A percentile compares a stretch with the other conserved stretches of the same genome.
phyloP scores from a whole-genome alignment of 2,113 vertebrate species.

The Phyllostomus discolor region DNA sequence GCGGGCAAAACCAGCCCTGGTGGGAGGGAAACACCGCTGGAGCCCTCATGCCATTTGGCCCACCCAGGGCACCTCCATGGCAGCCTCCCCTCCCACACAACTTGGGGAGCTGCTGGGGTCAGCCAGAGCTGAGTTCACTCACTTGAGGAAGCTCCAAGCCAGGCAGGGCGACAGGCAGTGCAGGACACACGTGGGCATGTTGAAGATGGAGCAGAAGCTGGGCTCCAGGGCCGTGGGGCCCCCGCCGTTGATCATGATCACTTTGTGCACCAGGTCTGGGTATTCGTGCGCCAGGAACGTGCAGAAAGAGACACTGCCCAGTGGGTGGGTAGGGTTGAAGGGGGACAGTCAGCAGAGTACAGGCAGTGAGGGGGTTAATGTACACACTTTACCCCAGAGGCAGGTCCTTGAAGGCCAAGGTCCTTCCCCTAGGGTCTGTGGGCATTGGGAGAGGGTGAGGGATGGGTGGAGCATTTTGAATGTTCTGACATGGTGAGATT shows the following conservation, averaged over 20 bases:
- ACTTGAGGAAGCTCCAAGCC: conserved; percentile 96
- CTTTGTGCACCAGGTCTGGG: conserved; percentile 95
- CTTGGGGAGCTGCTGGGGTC: neutral
- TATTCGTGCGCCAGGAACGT: conserved; percentile 98
- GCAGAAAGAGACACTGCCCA: conserved; percentile 93
- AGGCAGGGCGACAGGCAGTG: conserved; percentile 93
- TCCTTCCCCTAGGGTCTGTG: neutral
- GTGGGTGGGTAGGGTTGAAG: no score
- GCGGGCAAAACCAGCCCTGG: conserved; percentile 94
- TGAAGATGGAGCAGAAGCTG: conserved; percentile 96
- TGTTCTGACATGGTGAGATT: neutral
- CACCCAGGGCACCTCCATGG: rapidly evolving
- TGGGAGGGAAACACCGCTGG: rapidly evolving
- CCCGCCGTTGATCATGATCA: conserved; percentile 98
- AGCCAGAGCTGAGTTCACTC: conserved; percentile 58
- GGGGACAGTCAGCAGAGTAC: neutral
- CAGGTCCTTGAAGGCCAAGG: neutral
- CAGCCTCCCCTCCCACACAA: neutral
- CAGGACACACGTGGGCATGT: conserved; percentile 93
- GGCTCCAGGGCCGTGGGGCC: conserved; percentile 96
- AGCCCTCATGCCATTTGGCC: neutral
- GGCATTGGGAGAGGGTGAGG: neutral
- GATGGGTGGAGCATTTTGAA: neutral
- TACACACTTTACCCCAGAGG: neutral
- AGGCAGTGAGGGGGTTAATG: neutral